Evolutionary conservation across 2,888 invertebrate genomes (phyloP), one percentile per base, ranked within the genome.

Genomic region (Leucophora obtusa): DNA sequence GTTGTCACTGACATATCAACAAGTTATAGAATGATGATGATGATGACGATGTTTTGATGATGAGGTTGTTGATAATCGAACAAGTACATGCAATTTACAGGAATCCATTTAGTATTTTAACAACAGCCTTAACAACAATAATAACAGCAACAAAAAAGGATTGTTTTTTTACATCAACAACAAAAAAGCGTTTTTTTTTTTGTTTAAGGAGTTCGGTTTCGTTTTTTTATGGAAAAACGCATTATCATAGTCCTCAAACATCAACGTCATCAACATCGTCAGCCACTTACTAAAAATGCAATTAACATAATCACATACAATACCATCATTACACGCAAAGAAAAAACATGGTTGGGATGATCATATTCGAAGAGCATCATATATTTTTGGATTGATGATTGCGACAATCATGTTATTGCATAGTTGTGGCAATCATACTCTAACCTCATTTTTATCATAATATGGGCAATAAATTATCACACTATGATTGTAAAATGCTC

Each of bases 1-100:
- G 72, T 82, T 82, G 81, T 81, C 82, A 81, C 74, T 54, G 58
- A 38, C 79, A 76, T 73, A 82, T 82, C 82, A 83, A 82, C 82
- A 82, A 77, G 79, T 79, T 81, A 58, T 60, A 60, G 17, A 28
- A 56, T 59, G 47, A 47, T 63, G 60, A 68, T 11, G 60, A 65
- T 2, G 54, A 60, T 33, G 54, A 18, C 14, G 33, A 59, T 47
- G 24, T 35, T 33, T 43, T 28, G 38, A 43, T 63, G 28, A 56
- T 18, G 28, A 18, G 28, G 9, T 33, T 18, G 51, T 58, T 58
- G 21, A 69, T 66, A 70, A 73, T 70, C 73, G 77, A 70, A 73
- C 59, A 72, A 56, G 69, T 76, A 79, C 79, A 79, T 70, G 81
- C 73, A 82, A 82, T 70, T 79, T 71, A 77, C 73, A 70, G 71